phyloP scores from a whole-genome alignment of 2,797 vertebrate genomes.

The Acestrorhynchus altus region DNA sequence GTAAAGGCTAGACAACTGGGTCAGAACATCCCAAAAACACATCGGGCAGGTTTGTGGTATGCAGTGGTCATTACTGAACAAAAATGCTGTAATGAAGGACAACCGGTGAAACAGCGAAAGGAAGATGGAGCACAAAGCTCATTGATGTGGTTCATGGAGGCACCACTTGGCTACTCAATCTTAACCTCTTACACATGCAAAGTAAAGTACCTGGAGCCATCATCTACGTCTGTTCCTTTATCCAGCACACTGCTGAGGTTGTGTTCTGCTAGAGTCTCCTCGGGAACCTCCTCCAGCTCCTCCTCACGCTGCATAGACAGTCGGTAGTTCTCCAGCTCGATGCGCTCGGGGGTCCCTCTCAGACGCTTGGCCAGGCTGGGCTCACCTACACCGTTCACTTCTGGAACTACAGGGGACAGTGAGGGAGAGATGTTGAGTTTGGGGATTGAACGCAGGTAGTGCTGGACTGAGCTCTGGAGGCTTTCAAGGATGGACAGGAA shows the following conservation, averaged over 20 bases:
- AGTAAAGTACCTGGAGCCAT: conserved; percentile 87
- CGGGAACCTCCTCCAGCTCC: conserved; percentile 91
- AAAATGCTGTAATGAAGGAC: too few species aligned
- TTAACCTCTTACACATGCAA: background rate
- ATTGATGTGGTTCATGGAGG: too few species aligned
- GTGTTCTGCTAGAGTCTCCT: conserved; percentile 95
- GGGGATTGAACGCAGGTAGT: conserved; percentile 66
- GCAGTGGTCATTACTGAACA: too few species aligned
- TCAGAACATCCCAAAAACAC: too few species aligned
- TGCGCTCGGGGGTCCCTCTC: conserved; percentile 92
- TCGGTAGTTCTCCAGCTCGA: conserved; percentile 97
- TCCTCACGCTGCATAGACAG: conserved; percentile 89
- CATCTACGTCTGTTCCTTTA: conserved; percentile 85
- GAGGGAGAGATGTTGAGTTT: conserved; percentile 67
- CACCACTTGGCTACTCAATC: too few species aligned
- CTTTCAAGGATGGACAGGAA: background rate
- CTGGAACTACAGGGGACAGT: conserved; percentile 75
- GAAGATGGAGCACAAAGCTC: too few species aligned
- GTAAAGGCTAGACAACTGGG: too few species aligned
- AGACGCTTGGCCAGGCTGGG: conserved; percentile 89
- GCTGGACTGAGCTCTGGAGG: too few species aligned
- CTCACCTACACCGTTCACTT: conserved; percentile 89
- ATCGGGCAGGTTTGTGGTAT: too few species aligned
- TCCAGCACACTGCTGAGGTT: conserved; percentile 96
- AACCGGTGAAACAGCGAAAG: too few species aligned